These are phyloP conservation scores for Hyperopisus bebe DNA, from an alignment of 2,113 vertebrate genomes.

Conservation along the genomic window DNA sequence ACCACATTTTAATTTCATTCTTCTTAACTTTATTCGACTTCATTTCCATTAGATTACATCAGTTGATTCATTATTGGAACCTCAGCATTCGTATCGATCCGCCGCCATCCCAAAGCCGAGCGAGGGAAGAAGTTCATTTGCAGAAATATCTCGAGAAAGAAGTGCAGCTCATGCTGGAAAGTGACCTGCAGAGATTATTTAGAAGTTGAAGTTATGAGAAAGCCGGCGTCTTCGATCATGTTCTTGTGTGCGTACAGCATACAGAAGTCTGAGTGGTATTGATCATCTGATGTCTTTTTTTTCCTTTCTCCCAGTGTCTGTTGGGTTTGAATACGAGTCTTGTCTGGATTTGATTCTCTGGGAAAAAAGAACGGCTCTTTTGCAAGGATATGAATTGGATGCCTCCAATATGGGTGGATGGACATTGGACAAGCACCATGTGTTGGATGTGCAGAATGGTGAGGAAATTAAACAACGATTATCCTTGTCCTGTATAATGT, in stretches of 20 bases:
- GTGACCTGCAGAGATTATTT: background rate
- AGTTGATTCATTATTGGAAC: background rate
- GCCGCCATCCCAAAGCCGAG: background rate
- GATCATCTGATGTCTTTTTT: background rate
- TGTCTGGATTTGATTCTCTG: slow-evolving; percentile 89
- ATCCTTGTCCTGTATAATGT: background rate
- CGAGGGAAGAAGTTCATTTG: too few relatives aligned
- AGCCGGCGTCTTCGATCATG: background rate
- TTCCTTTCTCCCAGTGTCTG: slow-evolving; percentile 71
- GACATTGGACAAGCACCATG: slow-evolving; percentile 89
- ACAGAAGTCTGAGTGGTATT: background rate
- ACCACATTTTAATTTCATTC: background rate
- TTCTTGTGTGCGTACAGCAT: background rate
- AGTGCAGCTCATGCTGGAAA: background rate
- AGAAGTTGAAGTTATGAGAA: background rate
- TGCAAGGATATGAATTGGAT: slow-evolving; percentile 92
- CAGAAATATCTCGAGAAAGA: background rate
- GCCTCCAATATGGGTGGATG: slow-evolving; percentile 93
- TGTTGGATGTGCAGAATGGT: slow-evolving; percentile 90
- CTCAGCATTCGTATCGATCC: background rate
- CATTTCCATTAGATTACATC: slow-evolving; percentile 17
- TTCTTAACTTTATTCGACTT: background rate
- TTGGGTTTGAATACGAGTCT: slow-evolving; percentile 95
- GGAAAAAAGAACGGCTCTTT: slow-evolving; percentile 85
- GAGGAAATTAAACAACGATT: slow-evolving; percentile 42